Base-by-base conservation (phyloP, 2,888 invertebrate species). In the Agapetus fuscipes region DNA sequence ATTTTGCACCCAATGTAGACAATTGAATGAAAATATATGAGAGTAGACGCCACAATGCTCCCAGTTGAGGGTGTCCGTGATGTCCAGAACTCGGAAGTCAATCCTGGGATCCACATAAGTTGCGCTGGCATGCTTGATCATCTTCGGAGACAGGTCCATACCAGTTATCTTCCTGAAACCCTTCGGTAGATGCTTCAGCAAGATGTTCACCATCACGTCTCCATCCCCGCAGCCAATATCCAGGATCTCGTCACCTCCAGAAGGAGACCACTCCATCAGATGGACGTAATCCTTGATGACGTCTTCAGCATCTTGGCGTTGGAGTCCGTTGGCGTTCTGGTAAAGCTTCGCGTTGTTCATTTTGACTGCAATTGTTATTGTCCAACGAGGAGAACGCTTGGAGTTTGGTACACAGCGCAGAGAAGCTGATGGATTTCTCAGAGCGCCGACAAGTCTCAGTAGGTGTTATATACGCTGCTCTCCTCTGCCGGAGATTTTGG, bases 141-240 rank as follows among this genome's bases (percentile, higher is more conserved):
- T 87, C 37, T 72, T 66, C 29, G 71, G 66, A 14, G 83, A 84
- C 29, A 83, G 64, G 54, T 88, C 88, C 5, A 75, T 71, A 2
- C 82, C 87, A 32, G 76, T 56, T 3, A 82, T 50, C 38, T 60
- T 59, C 1, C 56, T 58, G 35, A 71, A 72, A n/a, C 64, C 62
- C 2, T 55, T 50, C 0, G 83, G 78, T 34, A 86, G 53, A 43
- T 71, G 62, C 1, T 78, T 77, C 45, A 77, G 61, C 39, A 88
- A 59, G 17, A 77, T 60, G n/a, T 76, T 72, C 37, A 72, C 66
- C 1, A 78, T 74, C 9, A 84, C 78, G 51, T 77, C 74, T 0
- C 85, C 84, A 25, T 81, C 78, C 0, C 84, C 87, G 45, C 80
- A 81, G 1, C 87, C 87, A 26, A 86, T 70, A 51, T 87, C 87